Base-by-base conservation (phyloP, 2,888 invertebrate genomes). In the Brachynemurus nebulosus region DNA sequence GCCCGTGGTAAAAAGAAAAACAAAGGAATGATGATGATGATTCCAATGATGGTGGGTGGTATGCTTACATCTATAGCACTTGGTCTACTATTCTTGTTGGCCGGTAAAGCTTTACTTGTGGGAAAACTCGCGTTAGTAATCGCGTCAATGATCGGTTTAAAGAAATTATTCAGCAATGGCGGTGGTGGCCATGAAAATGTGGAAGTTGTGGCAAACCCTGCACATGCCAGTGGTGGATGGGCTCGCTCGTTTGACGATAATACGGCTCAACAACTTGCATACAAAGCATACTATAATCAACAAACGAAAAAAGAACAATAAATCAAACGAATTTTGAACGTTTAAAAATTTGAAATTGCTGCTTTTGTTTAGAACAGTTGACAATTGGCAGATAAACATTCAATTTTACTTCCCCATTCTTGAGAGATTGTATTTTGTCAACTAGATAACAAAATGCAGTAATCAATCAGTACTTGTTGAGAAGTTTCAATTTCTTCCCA, bases 21-120 rank as follows among this genome's bases (percentile, higher is more conserved):
- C 58, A 70, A 78, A 57, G 77, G 79, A 17, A 80, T 82, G 4
- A 71, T 83, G 47, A 69, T 88, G 39, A 76, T 86, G 55, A 78
- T 88, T 56, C 86, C 88, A 4, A 66, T 88, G 48, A 71, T 88
- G 52, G 75, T 86, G 50, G 83, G 81, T 46, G 86, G 86, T 43
- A 85, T 85, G 55, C 66, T 88, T 59, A 77, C 88, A 34, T 88
- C 88, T 4, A 65, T 89, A 42, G 86, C 86, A 2, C 78, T 86
- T 48, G 88, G 86, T 46, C 86, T 85, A 7, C 62, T 89, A 19
- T 86, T 86, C 16, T 70, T 89, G 41, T 61, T 88, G 44, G 86
- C 88, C 35, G 88, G 88, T 52, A 89, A 89, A 63, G 88, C 88
- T 34, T 64, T 88, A 50, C 86, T 88, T 53, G 82, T 88, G 39